Conservation (phyloP, 2,113 vertebrate genomes). For the Hymenochirus boettgeri region DNA sequence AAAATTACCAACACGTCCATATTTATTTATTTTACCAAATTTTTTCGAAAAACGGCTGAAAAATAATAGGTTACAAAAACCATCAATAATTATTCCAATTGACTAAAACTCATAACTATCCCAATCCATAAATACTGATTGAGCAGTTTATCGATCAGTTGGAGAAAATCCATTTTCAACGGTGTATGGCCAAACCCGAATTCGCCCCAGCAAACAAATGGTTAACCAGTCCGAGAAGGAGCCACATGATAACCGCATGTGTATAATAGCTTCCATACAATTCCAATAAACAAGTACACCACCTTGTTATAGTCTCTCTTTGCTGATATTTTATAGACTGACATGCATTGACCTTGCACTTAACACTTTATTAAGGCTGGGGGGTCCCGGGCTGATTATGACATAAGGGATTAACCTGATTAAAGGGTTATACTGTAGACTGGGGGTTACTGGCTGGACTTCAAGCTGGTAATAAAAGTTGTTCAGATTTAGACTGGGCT, state of each 20-base stretch:
- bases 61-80: too few species aligned
- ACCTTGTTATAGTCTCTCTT: slow-evolving; percentile 38
- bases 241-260: slow-evolving; percentile 16
- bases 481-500: slow-evolving; percentile 46
- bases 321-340: slow-evolving; percentile 54
- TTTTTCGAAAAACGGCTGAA: too few species aligned
- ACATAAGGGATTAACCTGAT: slow-evolving; percentile 58
- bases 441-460: slow-evolving; percentile 58
- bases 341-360: slow-evolving; percentile 53
- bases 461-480: slow-evolving; percentile 53
- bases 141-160: too few species aligned
- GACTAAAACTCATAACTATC: too few species aligned
- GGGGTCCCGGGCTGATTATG: slow-evolving; percentile 56
- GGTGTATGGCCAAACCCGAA: too few species aligned
- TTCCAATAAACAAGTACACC: slow-evolving; percentile 55
- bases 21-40: too few species aligned
- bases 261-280: slow-evolving; percentile 34
- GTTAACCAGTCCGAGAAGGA: background rate
- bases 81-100: too few species aligned
- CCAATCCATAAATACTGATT: too few species aligned
- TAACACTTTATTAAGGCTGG: slow-evolving; percentile 60
- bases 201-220: background rate
- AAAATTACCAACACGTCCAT: too few species aligned
- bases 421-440: slow-evolving; percentile 55
- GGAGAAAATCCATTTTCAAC: too few species aligned